Percentiles rank a stretch among this genome's conserved stretches.
Evolutionary conservation across 2,888 invertebrate genomes (phyloP).

Genomic region (Idaea biselata): DNA sequence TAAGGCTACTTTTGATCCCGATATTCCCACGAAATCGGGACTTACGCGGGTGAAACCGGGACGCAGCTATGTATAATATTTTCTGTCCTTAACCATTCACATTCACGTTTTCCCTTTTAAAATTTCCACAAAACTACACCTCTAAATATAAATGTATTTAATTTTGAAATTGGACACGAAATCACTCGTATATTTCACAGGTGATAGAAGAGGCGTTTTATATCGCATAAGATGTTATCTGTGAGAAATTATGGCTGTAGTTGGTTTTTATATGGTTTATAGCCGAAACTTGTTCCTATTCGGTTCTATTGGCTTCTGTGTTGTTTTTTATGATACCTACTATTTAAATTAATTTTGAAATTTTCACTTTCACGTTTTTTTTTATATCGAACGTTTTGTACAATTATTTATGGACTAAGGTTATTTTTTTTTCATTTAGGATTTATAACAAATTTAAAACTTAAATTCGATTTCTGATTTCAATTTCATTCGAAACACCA

Average conservation of each 20-base stretch:
- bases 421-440: too few species aligned
- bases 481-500: too few species aligned
- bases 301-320: not conserved
- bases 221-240: slow-evolving; percentile 23
- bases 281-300: not conserved
- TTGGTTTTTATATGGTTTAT: slow-evolving; percentile 20
- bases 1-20: too few species aligned
- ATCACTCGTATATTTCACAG: not conserved
- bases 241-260: slow-evolving; percentile 13
- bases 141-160: not conserved
- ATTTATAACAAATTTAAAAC: too few species aligned
- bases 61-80: too few species aligned
- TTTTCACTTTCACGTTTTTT: too few species aligned
- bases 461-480: too few species aligned
- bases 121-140: not conserved
- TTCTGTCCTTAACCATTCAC: not conserved
- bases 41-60: too few species aligned
- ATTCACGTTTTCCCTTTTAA: not conserved
- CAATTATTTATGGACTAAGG: too few species aligned
- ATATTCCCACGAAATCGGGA: too few species aligned
- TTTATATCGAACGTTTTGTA: too few species aligned
- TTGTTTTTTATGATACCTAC: not conserved
- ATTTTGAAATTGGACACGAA: not conserved
- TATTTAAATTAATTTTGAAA: too few species aligned
- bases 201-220: slow-evolving; percentile 17